Evolutionary conservation across 2,888 invertebrate species (phyloP), one percentile per base, ranked within the genome.

Genomic region (Agrenia bidenticulata): DNA sequence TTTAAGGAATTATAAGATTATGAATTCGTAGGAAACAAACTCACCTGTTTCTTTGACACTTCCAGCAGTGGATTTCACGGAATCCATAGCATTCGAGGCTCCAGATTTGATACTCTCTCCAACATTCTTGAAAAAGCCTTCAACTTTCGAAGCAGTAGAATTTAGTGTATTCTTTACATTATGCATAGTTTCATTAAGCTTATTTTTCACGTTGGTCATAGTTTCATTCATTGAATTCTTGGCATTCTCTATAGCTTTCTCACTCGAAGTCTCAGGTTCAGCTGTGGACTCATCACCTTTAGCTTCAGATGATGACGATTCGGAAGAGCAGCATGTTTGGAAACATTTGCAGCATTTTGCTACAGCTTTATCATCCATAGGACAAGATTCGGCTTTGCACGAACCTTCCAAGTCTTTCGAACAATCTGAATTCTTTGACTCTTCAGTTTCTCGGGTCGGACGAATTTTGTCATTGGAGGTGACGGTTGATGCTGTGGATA

Each of bases 341-440:
- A 66, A 37, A 55, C 66, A 66, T 54, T 63, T 59, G 23, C 66
- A 66, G 26, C 66, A 66, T 41, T 59, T 59, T 26, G 63, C 63
- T 39, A 63, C 27, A 13, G 49, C 55, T 17, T 26, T 42, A 15
- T 63, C 63, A 23, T 63, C 63, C 50, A 39, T 49, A 1, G 66
- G 66, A 45, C 66, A 66, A 5, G 50, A 42, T 7, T 55, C 54
- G 23, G 15, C 15, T 45, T 45, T 45, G 45, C 45, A 45, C 5
- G 45, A 45, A n/a, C 19, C n/a, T 45, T 5, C 19, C n/a, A 45
- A 45, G n/a, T 45, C 45, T 45, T 45, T n/a, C 9, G 45, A n/a
- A 11, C 32, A 32, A 32, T 32, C 11, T 11, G 32, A 32, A 32
- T 32, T 11, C 11, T 32, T 32, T 11, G 32, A 7, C 4, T 4